phyloP scores from a whole-genome alignment of 2,888 invertebrate genomes.

The Andrena trimmerana region DNA sequence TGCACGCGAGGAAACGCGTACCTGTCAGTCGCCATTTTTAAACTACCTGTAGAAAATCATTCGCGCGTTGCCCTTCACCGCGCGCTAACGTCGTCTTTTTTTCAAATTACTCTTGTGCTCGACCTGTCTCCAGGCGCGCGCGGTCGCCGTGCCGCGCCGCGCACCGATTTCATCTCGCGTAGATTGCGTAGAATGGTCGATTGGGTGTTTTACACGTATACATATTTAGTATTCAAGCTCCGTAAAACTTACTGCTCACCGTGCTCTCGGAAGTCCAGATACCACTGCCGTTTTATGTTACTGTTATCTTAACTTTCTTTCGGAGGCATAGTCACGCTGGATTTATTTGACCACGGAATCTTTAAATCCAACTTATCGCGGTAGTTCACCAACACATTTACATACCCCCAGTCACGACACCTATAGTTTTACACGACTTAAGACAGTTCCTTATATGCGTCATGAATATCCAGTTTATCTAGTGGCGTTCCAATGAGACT shows the following conservation, averaged over 20 bases:
- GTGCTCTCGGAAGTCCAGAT: slow-evolving; percentile 12
- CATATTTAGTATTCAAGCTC: background rate
- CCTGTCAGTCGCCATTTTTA: slow-evolving; percentile 83
- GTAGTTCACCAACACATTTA: background rate
- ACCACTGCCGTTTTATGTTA: slow-evolving; percentile 6
- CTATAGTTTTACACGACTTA: background rate
- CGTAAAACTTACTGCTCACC: background rate
- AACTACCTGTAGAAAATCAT: slow-evolving; percentile 81
- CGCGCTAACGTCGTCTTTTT: slow-evolving; percentile 48
- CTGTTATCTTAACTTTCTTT: slow-evolving; percentile 28
- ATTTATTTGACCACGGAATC: slow-evolving; percentile 19
- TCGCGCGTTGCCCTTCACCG: slow-evolving; percentile 68
- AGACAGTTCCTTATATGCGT: background rate
- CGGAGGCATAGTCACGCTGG: background rate
- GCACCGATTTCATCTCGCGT: slow-evolving; percentile 17
- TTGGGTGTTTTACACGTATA: background rate
- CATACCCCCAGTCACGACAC: background rate
- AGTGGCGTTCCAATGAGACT: background rate
- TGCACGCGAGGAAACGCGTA: slow-evolving; percentile 76
- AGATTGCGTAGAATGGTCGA: background rate
- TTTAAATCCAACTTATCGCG: slow-evolving; percentile 12
- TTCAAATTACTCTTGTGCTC: slow-evolving; percentile 37
- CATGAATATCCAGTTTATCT: background rate
- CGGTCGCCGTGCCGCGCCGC: slow-evolving; percentile 30
- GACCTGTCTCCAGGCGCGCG: slow-evolving; percentile 44